Base-by-base conservation (phyloP, 2,113 vertebrate species). In the Zosterops japonicus region DNA sequence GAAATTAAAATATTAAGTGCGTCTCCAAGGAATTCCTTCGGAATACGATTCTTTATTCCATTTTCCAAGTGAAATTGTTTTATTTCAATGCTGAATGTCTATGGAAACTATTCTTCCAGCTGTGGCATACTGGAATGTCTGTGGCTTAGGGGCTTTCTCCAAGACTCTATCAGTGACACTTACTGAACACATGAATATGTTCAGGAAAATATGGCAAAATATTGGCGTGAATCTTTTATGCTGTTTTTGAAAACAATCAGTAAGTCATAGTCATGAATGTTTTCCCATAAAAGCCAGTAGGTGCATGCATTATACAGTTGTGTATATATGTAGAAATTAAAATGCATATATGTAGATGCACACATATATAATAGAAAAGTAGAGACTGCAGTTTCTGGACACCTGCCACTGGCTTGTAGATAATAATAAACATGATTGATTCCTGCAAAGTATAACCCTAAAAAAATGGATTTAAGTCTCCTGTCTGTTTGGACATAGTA, bases 301-400 rank as follows among this genome's bases (percentile, higher is more conserved):
- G 3, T 56, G 2, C 8, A 25, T 44, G 19, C 23, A 44, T 13
- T 69, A 11, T 25, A 25, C 0, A 1, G 39, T 7, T 2, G 3
- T 42, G 14, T 6, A 14, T 64, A 14, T 53, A 5, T 24, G 7
- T 14, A 18, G 19, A 65, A 31, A 35, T 65, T 55, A 27, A 64
- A 67, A 33, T 59, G 18, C 10, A 14, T 53, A 24, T 52, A 79
- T 0, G 2, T 55, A 53, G 39, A 35, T 44, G 19, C 5, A 28
- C 47, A 55, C 20, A 44, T 14, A 35, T 9, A 23, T 79, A 44
- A 35, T 19, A 44, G 75, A 87, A 76, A 63, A 47, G 2, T 17
- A 35, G 24, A 56, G 23, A 41, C 10, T 69, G 7, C 21, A 60
- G 19, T 47, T 82, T 24, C 59, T 79, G 29, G 35, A 79, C 29